Evolutionary conservation across 2,797 vertebrate species (phyloP).

Genomic region (Momotus momota): DNA sequence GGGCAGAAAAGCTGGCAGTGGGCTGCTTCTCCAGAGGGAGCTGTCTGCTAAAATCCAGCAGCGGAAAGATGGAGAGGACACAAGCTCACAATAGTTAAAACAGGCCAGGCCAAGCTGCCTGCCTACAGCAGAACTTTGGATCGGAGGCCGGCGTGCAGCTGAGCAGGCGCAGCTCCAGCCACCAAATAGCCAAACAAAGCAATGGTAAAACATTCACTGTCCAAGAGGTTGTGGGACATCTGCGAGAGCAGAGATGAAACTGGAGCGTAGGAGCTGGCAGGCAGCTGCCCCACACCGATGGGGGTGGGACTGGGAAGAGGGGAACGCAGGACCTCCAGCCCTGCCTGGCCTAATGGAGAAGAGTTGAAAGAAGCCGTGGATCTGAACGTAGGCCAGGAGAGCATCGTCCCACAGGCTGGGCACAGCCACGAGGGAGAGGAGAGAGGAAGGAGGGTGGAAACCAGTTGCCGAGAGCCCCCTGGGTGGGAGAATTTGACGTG

Average conservation of each 20-base stretch:
- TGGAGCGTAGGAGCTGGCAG: neutral
- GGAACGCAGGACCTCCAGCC: neutral
- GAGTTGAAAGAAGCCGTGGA: neutral
- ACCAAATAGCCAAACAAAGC: neutral
- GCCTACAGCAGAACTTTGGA: neutral
- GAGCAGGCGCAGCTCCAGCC: neutral
- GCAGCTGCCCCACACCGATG: neutral
- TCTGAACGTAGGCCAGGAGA: neutral
- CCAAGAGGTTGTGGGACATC: neutral
- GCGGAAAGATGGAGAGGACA: neutral
- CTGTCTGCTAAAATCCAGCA: neutral
- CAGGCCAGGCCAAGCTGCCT: neutral
- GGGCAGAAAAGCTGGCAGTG: neutral
- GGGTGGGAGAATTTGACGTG: neutral
- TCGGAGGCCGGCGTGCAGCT: neutral
- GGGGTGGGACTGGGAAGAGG: neutral
- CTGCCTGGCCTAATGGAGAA: neutral
- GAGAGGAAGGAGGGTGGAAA: neutral
- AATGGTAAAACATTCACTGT: neutral
- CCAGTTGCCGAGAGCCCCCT: neutral
- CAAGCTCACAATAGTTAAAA: neutral
- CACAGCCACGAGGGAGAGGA: neutral
- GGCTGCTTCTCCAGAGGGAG: neutral
- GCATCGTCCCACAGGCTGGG: neutral
- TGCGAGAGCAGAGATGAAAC: neutral